Evolutionary conservation across 2,797 vertebrate species (phyloP).

Genomic region (Mormyrus hasselquistii): DNA sequence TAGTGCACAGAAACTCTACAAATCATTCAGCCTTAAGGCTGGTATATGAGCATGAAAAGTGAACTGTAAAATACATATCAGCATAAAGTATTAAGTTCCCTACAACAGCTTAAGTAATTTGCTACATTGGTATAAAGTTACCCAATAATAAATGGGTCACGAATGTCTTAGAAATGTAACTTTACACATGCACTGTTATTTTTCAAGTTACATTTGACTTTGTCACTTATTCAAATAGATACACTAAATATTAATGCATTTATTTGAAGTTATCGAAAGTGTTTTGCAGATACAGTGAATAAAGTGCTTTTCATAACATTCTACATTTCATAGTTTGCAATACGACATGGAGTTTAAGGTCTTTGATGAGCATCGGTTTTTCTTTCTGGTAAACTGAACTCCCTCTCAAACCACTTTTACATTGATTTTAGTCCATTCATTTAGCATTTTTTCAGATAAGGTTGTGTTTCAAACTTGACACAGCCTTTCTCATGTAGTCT

Average conservation of each 20-base stretch:
- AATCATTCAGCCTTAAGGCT: conserved; percentile 15
- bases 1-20: conserved; percentile 16
- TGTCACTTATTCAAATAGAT: conserved; percentile 8
- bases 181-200: conserved; percentile 14
- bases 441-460: conserved; percentile 21
- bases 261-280: neutral
- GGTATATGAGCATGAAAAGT: conserved; percentile 15
- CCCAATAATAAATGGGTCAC: neutral
- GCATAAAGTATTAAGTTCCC: neutral
- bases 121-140: conserved; percentile 5
- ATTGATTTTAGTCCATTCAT: neutral
- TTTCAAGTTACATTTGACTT: conserved; percentile 9
- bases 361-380: conserved; percentile 20
- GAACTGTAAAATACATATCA: conserved; percentile 13
- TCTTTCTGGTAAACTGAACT: conserved; percentile 10
- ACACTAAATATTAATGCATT: conserved; percentile 14
- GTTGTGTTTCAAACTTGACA: conserved; percentile 41
- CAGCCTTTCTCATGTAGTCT: conserved; percentile 39
- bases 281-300: conserved; percentile 19
- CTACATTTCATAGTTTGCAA: conserved; percentile 24
- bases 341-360: conserved; percentile 16
- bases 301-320: conserved; percentile 28
- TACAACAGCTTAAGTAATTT: conserved; percentile 11
- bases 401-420: conserved; percentile 37
- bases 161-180: neutral